Conservation (phyloP, 2,113 vertebrate species). For the Polypterus bichir region DNA sequence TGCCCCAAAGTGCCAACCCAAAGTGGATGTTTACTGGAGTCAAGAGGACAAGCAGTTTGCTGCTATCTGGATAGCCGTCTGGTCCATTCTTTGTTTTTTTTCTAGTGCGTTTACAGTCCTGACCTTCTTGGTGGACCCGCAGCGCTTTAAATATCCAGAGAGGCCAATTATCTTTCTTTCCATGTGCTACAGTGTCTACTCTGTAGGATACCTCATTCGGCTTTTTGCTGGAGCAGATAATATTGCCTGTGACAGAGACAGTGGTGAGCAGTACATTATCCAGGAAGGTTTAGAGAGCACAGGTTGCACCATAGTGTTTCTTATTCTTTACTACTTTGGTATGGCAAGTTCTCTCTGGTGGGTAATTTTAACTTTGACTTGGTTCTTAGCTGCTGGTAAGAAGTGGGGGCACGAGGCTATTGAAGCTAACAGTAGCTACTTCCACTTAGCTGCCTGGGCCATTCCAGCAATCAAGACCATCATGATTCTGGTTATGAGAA, state of each 20-base stretch:
- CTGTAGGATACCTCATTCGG: conserved; percentile 83
- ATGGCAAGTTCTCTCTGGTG: conserved; percentile 98
- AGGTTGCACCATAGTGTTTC: conserved; percentile 90
- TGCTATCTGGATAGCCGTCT: conserved; percentile 82
- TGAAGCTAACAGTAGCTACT: conserved; percentile 94
- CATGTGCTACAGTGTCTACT: conserved; percentile 96
- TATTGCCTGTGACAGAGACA: conserved; percentile 87
- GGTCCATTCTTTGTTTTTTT: conserved; percentile 87
- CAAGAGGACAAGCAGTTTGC: conserved; percentile 83
- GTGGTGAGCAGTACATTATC: conserved; percentile 86
- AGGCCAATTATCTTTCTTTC: conserved; percentile 95
- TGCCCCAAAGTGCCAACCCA: conserved; percentile 75
- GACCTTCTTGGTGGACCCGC: conserved; percentile 86
- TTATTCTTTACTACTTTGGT: conserved; percentile 92
- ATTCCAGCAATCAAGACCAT: conserved; percentile 91
- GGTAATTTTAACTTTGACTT: conserved; percentile 88
- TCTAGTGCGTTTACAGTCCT: conserved; percentile 94
- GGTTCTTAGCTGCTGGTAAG: conserved; percentile 90
- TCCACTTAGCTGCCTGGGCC: conserved; percentile 91
- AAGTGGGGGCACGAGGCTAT: conserved; percentile 98
- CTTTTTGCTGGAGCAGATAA: conserved; percentile 84
- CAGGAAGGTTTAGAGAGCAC: conserved; percentile 96
- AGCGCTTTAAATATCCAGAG: conserved; percentile 90
- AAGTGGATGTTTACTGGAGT: conserved; percentile 95
- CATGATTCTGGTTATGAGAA: conserved; percentile 83